Base-by-base conservation (phyloP, 1,140 invertebrate species). In the Aleiodes sp. region DNA sequence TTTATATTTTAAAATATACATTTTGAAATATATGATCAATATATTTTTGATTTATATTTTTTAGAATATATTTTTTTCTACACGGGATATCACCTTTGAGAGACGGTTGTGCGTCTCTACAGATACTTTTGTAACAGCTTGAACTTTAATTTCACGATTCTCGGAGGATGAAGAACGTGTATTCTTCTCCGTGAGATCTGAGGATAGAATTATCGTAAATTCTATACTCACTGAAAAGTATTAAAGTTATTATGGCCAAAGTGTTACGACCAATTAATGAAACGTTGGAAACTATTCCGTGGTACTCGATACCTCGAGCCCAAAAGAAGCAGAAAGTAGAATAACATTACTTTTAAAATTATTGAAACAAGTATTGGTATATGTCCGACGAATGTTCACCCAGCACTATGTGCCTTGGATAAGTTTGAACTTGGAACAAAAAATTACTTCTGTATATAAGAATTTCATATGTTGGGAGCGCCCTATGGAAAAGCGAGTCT, bases 231-330 rank as follows among this genome's bases (percentile, higher is more conserved):
- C 46, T 24, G 26, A 52, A 16, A 9, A 24, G 46, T 21, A 4
- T 35, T 35, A 35, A 9, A 52, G 46, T 52, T 52, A 52, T 52
- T 52, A 52, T 52, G 26, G n/a, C n/a, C n/a, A 2, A 52, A 52
- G 46, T 52, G 46, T 52, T 52, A 52, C 46, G 46, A 52, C 46
- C 46, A 52, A 52, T 52, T 52, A 21, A 24, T 52, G 46, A 52
- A 52, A 52, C 46, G 26, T 52, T 52, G 46, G 46, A 52, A 52
- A 52, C 46, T 52, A 52, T 52, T 52, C 26, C 21, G 46, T 21
- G 46, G 46, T 52, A 24, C 16, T 52, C 26, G 2, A 21, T 52
- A 21, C 19, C 46, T 52, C 21, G 46, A 12, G 6, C 21, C 12
- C 21, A 8, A 4, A 19, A 2, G 46, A 1, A 1, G 8, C 14